A percentile compares a stretch with the other conserved stretches of the same genome.
These are phyloP conservation scores for Vannuccia rotundouncinata DNA, from an alignment of 2,888 invertebrate genomes.

Conservation along the genomic window DNA sequence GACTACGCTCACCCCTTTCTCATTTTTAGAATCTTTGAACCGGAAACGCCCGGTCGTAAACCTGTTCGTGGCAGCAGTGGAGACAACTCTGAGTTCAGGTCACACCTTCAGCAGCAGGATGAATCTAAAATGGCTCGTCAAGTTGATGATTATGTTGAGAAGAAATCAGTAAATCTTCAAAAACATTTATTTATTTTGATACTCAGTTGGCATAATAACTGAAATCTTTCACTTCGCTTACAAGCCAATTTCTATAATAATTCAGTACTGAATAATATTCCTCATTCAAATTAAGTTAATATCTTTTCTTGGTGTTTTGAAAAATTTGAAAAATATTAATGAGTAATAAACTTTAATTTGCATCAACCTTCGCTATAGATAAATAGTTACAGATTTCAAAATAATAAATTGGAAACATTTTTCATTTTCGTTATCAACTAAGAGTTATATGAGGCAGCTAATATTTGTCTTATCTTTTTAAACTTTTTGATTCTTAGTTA, in stretches of 20 bases:
- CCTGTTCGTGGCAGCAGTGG: neutral
- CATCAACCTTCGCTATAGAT: no score
- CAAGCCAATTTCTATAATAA: neutral
- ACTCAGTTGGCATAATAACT: neutral
- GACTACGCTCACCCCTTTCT: neutral
- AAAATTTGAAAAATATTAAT: no score
- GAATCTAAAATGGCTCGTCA: neutral
- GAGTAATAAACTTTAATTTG: no score
- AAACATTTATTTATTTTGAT: neutral
- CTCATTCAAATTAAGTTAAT: no score
- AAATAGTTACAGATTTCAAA: no score
- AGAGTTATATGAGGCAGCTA: no score
- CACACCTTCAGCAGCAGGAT: neutral
- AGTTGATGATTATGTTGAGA: neutral
- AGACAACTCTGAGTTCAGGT: neutral
- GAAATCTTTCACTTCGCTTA: neutral
- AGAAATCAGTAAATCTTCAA: neutral
- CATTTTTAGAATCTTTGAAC: constrained; percentile 1
- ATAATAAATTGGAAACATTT: no score
- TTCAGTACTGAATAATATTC: no score
- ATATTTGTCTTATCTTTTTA: no score
- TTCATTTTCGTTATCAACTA: no score
- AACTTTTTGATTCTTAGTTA: neutral
- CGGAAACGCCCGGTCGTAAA: neutral
- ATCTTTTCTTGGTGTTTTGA: no score